Evolutionary conservation across 2,888 invertebrate genomes (phyloP), one percentile per base, ranked within the genome.

Genomic region (Phalera bucephala): DNA sequence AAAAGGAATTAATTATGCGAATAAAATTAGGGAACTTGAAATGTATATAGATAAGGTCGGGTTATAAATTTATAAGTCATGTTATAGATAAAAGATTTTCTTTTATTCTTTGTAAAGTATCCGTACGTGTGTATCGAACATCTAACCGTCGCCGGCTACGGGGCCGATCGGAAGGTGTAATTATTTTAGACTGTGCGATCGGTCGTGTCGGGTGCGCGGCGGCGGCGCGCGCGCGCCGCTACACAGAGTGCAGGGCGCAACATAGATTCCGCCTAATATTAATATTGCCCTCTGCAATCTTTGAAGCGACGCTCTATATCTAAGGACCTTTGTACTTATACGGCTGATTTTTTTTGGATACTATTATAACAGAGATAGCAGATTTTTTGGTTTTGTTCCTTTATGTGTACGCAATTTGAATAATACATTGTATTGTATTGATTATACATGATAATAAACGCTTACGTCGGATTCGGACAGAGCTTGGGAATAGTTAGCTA

Each of bases 381-480:
- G 69, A 70, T 77, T 73, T 73, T 88, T 84, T 83, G 88, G 82
- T 89, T 87, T 90, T 90, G 90, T 90, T 90, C 90, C 90, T 90
- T 80, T 89, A 88, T 81, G 75, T 90, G 81, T 89, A 86, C 81
- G 74, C 74, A 82, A 29, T 19, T 80, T 82, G 84, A 82, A 82
- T 81, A 66, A 82, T 85, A 78, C 44, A 52, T 58, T 59, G 57
- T 58, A 58, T 59, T 58, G 52, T 50, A 58, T 60, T 58, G 58
- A 58, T 60, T 60, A 56, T 58, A 60, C 60, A 58, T 60, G 59
- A 80, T 87, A 88, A 80, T 87, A 88, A 87, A 88, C 65, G 64
- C 70, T 74, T 69, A 66, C 50, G 79, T 76, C 72, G 73, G 64
- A 55, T 52, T 55, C 54, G 62, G 69, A 65, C 63, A 71, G 82